Evolutionary conservation across 2,888 invertebrate species (phyloP), one percentile per base, ranked within the genome.

Genomic region (Drosophila formosana): DNA sequence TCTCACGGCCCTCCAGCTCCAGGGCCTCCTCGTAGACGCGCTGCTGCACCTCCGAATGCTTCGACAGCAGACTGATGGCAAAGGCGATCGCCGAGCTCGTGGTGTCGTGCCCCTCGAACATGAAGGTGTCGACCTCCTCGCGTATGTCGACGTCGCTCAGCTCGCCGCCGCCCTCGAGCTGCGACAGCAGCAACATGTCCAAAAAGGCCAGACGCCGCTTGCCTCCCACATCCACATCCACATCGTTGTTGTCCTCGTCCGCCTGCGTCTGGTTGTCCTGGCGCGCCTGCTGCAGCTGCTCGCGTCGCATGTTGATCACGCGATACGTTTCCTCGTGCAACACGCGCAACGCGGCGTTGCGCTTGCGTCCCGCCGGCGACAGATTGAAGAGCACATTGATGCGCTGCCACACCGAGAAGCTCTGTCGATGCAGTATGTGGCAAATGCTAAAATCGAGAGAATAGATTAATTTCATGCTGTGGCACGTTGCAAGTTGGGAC

Each of bases 101-200:
- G 1, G 94, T 94, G 62, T 94, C 94, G 65, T 94, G 93, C 0
- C 94, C 94, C 82, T 93, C 94, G 82, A 94, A 94, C 93, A 94
- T 93, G 73, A 94, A 94, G 0, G 94, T 94, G 73, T 94, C 94
- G 8, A 94, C 93, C 89, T 94, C 94, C 78, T 94, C 94, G 55
- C 94, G 91, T 52, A 94, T 93, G 57, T 94, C 94, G 30, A 91
- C 87, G 71, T 93, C 93, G 1, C 91, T 92, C 25, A 94, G 80
- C 4, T 90, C 86, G 28, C 84, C 47, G 0, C 51, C 88, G 6
- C 92, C 93, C 65, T 93, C 92, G 71, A 91, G 89, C 67, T 93
- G 93, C 4, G 93, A 90, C 34, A 94, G 92, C 13, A 94, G 76
- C 50, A 94, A 73, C 87, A 93, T 91, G 81, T 94, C 93, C 41